Conservation (phyloP, 2,113 vertebrate species). For the Athene cunicularia region DNA sequence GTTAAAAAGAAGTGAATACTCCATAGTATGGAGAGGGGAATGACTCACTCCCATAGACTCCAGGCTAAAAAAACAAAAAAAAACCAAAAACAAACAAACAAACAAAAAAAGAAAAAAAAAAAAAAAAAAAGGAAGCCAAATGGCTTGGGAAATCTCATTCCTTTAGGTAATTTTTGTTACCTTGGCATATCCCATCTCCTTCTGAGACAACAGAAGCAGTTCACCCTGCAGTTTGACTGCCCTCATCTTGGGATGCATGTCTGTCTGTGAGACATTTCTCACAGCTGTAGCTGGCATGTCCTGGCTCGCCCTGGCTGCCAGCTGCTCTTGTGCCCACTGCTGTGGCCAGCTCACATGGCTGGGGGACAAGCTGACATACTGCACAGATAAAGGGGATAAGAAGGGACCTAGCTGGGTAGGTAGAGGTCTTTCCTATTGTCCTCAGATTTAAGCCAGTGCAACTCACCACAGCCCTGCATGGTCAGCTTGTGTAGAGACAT, state of each 20-base stretch:
- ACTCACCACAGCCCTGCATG: accelerated
- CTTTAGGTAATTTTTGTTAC: background rate
- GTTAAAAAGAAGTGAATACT: background rate
- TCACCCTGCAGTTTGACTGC: background rate
- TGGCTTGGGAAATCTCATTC: background rate
- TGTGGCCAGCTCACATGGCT: background rate
- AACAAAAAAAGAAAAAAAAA: background rate
- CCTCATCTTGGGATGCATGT: background rate
- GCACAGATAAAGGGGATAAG: background rate
- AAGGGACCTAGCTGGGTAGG: background rate
- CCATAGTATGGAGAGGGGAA: background rate
- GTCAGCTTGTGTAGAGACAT: background rate
- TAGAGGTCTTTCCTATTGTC: background rate
- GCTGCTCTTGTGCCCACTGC: background rate
- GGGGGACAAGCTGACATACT: background rate
- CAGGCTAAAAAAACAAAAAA: too few relatives aligned
- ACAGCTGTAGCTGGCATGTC: background rate
- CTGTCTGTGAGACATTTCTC: accelerated
- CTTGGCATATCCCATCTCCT: background rate
- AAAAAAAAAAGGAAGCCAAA: background rate
- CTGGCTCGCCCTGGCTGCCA: background rate
- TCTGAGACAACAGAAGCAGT: accelerated
- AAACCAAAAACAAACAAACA: too few relatives aligned
- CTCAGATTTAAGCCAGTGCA: background rate
- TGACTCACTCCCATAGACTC: too few relatives aligned